Evolutionary conservation across 30 jellyfish, hydroid and myxozoan species (phyloP).

Genomic region (Turritopsis dohrnii): DNA sequence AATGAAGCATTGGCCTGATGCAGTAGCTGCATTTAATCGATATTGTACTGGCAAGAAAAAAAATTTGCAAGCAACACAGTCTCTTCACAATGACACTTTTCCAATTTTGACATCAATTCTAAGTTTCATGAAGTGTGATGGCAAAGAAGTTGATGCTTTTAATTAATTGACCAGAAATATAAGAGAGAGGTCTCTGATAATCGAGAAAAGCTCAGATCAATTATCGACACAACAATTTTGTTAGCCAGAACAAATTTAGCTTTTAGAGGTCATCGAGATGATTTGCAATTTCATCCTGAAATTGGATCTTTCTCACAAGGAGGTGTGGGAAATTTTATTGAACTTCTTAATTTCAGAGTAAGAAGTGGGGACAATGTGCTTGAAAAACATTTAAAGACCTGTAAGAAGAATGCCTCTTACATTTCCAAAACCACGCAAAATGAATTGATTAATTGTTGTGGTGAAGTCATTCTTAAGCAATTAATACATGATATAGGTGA

Average conservation of each 20-base stretch:
- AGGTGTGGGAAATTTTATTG: neutral
- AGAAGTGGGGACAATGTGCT: neutral
- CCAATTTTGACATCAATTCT: neutral
- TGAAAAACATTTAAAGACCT: neutral
- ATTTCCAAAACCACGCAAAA: neutral
- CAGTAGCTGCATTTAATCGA: constrained; percentile 18
- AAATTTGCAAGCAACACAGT: neutral
- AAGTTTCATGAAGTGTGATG: neutral
- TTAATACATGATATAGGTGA: neutral
- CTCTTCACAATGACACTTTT: constrained; percentile 3
- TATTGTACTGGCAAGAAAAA: constrained; percentile 19
- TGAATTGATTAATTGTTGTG: neutral
- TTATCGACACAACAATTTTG: neutral
- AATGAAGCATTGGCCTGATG: constrained; percentile 20
- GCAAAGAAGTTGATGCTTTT: neutral
- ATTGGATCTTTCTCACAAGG: neutral
- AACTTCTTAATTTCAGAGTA: neutral
- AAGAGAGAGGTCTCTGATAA: neutral
- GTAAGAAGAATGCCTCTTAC: neutral
- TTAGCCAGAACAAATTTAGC: neutral
- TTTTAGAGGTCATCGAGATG: neutral
- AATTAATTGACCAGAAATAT: neutral
- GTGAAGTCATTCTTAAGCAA: neutral
- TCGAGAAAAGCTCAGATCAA: neutral
- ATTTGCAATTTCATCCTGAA: neutral